Evolutionary conservation across 2,113 vertebrate genomes (phyloP).

Genomic region (Periophthalmus modestus): DNA sequence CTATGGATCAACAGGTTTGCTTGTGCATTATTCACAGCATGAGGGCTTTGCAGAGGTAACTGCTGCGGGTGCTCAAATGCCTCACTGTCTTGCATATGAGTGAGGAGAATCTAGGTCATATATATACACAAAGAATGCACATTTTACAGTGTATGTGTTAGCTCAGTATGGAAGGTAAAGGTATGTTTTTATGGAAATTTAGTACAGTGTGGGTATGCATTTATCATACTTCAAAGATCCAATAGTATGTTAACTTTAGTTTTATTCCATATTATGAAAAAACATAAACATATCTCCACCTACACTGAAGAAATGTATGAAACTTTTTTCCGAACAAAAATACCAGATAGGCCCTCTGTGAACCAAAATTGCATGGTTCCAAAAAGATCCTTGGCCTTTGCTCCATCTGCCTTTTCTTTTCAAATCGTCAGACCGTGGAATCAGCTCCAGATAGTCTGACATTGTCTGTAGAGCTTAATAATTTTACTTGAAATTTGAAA

Average conservation of each 20-base stretch:
- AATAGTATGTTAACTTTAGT: neutral
- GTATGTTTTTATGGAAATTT: neutral
- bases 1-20: conserved; percentile 83
- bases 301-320: too few relatives aligned
- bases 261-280: too few relatives aligned
- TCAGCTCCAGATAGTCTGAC: too few relatives aligned
- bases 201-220: neutral
- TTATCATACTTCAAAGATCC: neutral
- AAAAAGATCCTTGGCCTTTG: too few relatives aligned
- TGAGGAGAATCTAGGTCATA: neutral
- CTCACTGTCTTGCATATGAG: neutral
- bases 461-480: too few relatives aligned
- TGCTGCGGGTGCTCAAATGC: conserved; percentile 11
- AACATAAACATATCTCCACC: too few relatives aligned
- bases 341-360: too few relatives aligned
- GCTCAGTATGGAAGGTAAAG: neutral
- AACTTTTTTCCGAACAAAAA: too few relatives aligned
- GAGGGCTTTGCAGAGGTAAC: conserved; percentile 43
- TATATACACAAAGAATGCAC: neutral
- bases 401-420: too few relatives aligned
- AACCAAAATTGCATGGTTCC: too few relatives aligned
- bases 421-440: too few relatives aligned
- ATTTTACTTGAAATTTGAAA: too few relatives aligned
- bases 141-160: neutral
- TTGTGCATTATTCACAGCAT: conserved; percentile 39